Percentiles rank a stretch among this genome's conserved stretches.
Evolutionary conservation across 2,888 invertebrate species (phyloP).

Genomic region (Podabrus alpinus): DNA sequence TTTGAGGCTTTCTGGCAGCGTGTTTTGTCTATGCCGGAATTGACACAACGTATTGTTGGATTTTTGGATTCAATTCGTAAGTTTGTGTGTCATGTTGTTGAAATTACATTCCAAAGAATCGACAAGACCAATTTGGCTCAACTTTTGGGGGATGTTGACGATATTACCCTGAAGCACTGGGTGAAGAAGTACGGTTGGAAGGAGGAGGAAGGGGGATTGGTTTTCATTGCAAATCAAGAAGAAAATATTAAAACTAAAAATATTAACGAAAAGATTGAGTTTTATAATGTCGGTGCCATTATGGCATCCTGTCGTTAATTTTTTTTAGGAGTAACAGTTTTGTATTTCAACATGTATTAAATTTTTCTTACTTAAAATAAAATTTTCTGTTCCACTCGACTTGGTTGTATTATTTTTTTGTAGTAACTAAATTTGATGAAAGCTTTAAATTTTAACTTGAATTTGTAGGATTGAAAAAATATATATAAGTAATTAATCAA

Average conservation of each 20-base stretch:
- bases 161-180: conserved; percentile 84
- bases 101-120: conserved; percentile 95
- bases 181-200: conserved; percentile 96
- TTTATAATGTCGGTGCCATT: conserved; percentile 86
- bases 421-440: neutral
- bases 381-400: neutral
- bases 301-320: conserved; percentile 77
- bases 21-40: conserved; percentile 73
- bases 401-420: neutral
- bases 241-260: conserved; percentile 98
- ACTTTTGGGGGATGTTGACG: conserved; percentile 87
- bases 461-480: no score
- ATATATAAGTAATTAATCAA: no score
- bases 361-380: neutral
- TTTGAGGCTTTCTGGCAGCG: conserved; percentile 90
- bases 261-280: conserved; percentile 97
- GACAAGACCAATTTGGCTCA: conserved; percentile 79
- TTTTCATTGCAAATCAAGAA: conserved; percentile 94
- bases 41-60: conserved; percentile 80
- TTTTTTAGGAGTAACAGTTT: neutral
- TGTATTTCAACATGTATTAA: neutral
- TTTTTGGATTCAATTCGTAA: conserved; percentile 95
- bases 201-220: conserved; percentile 71
- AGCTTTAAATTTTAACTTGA: no score
- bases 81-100: conserved; percentile 96